Evolutionary conservation across 2,888 invertebrate genomes (phyloP).

Genomic region (Cheilosia variabilis): DNA sequence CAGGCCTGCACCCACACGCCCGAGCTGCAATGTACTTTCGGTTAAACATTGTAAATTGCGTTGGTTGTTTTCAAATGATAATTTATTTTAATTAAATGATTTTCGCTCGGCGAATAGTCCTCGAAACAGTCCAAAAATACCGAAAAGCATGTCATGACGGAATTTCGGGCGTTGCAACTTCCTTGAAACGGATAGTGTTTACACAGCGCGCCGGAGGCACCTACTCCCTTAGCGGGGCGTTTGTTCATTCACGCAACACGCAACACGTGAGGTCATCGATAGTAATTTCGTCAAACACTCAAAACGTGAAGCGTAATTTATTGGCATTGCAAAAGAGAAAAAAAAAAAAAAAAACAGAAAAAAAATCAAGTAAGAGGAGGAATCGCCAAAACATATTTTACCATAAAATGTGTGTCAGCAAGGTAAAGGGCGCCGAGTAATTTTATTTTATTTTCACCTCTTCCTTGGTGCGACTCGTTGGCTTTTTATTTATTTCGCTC

Average conservation of each 20-base stretch:
- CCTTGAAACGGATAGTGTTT: slow-evolving; percentile 48
- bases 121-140: slow-evolving; percentile 56
- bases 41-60: slow-evolving; percentile 52
- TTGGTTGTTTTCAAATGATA: slow-evolving; percentile 66
- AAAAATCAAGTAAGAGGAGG: slow-evolving; percentile 27
- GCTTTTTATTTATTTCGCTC: slow-evolving; percentile 56
- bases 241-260: slow-evolving; percentile 54
- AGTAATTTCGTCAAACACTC: slow-evolving; percentile 45
- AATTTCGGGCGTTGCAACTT: slow-evolving; percentile 53
- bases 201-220: no score
- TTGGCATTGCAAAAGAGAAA: slow-evolving; percentile 43
- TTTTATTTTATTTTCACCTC: slow-evolving; percentile 15
- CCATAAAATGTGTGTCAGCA: slow-evolving; percentile 83
- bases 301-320: slow-evolving; percentile 55
- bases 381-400: slow-evolving; percentile 72
- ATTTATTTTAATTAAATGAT: slow-evolving; percentile 69
- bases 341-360: slow-evolving; percentile 23
- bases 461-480: slow-evolving; percentile 6
- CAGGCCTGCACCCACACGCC: slow-evolving; percentile 59
- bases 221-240: no score
- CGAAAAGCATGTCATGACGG: slow-evolving; percentile 28
- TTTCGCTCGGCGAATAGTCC: slow-evolving; percentile 44
- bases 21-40: slow-evolving; percentile 39
- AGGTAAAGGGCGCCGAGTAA: slow-evolving; percentile 81
- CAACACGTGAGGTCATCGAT: slow-evolving; percentile 63